Conservation (phyloP, 2,113 vertebrate genomes). For the Nesospiza acunhae region DNA sequence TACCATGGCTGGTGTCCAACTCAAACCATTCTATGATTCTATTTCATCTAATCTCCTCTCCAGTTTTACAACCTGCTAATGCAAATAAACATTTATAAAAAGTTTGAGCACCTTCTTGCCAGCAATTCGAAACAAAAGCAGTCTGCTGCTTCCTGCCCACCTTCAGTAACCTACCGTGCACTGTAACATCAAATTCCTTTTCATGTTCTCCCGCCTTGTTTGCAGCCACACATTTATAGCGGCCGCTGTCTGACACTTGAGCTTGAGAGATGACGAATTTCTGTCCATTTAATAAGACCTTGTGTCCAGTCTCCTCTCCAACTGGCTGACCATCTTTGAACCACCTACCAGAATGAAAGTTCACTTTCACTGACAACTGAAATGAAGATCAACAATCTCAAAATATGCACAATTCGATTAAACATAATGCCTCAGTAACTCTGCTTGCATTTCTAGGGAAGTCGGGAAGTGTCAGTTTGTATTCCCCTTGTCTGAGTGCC, state of each 20-base stretch:
- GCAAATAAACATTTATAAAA: not conserved
- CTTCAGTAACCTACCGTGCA: constrained; percentile 81
- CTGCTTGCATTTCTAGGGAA: not conserved
- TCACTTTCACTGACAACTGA: not conserved
- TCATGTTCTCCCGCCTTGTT: constrained; percentile 86
- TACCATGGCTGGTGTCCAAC: not conserved
- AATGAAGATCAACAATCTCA: not conserved
- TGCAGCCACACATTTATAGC: constrained; percentile 87
- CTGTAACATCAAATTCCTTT: constrained; percentile 87
- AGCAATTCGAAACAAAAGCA: not conserved
- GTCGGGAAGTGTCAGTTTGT: not conserved
- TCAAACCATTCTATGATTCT: not conserved
- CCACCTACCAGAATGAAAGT: constrained; percentile 80
- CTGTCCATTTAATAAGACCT: constrained; percentile 78
- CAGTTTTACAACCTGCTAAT: not conserved
- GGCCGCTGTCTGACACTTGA: constrained; percentile 87
- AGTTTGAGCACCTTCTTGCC: not conserved
- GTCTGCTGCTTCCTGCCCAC: not conserved
- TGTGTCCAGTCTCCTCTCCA: constrained; percentile 75
- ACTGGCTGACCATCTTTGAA: constrained; percentile 85
- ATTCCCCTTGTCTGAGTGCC: not conserved
- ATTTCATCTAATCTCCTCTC: not conserved
- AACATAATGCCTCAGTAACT: not conserved
- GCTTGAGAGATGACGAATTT: constrained; percentile 84
- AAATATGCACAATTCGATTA: not conserved